Evolutionary conservation across 2,113 vertebrate genomes (phyloP), one percentile per base, ranked within the genome.

Genomic region (rat (Rattus norvegicus)): DNA sequence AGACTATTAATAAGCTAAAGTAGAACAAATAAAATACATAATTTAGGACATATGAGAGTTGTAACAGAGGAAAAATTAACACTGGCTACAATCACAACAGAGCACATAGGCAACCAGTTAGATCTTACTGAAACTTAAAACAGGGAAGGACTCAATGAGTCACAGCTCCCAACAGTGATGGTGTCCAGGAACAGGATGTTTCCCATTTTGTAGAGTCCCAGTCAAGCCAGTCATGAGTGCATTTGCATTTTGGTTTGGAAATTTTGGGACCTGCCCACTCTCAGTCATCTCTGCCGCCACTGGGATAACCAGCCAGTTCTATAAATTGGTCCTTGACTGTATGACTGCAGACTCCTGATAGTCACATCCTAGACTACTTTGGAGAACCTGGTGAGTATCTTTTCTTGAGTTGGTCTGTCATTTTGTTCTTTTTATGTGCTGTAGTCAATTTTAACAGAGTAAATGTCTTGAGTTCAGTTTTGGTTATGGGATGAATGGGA

Each of bases 201-300:
- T 56, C 43, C 59, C 22, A n/a, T 36, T 92, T 8, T 36, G 5
- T 36, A 76, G 33, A 83, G 67, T 83, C 8, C 49, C 36, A 83
- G 69, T 14, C 26, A 24, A 49, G 56, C 30, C 70, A 75, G 16
- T 67, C 63, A 43, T 5, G 28, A 19, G 49, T 92, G 36, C 4
- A 96, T 91, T 97, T 96, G 56, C 91, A 94, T 96, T 92, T 88
- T 70, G 20, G 28, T 79, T 84, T 28, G 91, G 76, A 81, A 91
- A 72, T 70, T 26, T n/a, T 8, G 81, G 76, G 79, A 56, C 65
- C 16, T 39, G 39, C 20, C 36, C 81, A 52, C 10, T 26, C 39
- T 80, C 65, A 26, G 16, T 16, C 52, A 88, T 2, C 0, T 76
- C 7, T 28, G 7, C 56, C 91, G 69, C n/a, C 26, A 24, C 20